Percentiles rank a stretch among this genome's conserved stretches.
Conservation (phyloP, 2,888 invertebrate species). For the Dioctria rufipes region DNA sequence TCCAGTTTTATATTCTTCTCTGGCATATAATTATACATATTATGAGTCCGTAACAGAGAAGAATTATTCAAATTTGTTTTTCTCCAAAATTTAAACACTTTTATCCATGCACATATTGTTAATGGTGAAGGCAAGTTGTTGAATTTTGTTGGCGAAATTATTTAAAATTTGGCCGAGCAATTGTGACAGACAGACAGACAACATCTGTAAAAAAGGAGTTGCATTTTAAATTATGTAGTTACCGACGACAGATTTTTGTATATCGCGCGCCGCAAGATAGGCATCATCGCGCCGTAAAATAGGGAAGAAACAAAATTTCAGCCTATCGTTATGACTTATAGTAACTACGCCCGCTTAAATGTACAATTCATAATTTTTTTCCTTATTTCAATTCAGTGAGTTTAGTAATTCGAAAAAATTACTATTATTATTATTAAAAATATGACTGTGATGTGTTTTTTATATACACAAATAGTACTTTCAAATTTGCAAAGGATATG, state of each 20-base stretch:
- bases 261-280: not conserved
- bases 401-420: not conserved
- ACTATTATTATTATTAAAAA: not conserved
- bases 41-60: too few relatives aligned
- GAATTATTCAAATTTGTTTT: too few relatives aligned
- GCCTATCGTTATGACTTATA: not conserved
- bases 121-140: too few relatives aligned
- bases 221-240: too few relatives aligned
- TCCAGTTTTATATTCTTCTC: conserved; percentile 11
- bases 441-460: conserved; percentile 52
- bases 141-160: too few relatives aligned
- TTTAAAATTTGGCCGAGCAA: too few relatives aligned
- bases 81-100: too few relatives aligned
- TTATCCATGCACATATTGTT: too few relatives aligned
- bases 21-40: not conserved
- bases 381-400: not conserved
- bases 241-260: not conserved
- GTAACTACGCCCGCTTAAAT: not conserved
- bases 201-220: too few relatives aligned
- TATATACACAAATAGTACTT: conserved; percentile 24
- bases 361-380: not conserved
- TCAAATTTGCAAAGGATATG: not conserved
- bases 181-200: too few relatives aligned
- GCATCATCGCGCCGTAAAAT: not conserved
- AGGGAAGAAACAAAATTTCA: not conserved